Conservation (phyloP, 2,113 vertebrate species). For the Bubalus kerabau region DNA sequence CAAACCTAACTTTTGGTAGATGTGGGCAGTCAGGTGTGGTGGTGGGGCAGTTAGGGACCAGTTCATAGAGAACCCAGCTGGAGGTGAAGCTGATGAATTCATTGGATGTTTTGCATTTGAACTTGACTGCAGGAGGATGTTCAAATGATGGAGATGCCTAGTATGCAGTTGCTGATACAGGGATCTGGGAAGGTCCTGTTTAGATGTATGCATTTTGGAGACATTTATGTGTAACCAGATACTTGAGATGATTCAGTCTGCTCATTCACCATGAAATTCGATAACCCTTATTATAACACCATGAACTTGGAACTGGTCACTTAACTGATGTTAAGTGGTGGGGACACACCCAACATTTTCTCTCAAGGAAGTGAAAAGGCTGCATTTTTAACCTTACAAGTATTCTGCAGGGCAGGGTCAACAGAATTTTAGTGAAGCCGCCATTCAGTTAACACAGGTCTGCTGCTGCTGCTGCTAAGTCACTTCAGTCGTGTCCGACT, state of each 20-base stretch:
- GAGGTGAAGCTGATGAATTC: not conserved
- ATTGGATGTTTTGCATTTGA: not conserved
- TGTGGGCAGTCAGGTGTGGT: not conserved
- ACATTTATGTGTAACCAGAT: not conserved
- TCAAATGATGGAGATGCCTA: not conserved
- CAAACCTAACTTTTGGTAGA: not conserved
- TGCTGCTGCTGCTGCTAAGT: too few species aligned
- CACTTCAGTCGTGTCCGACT: too few species aligned
- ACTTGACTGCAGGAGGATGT: not conserved
- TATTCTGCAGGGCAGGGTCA: not conserved
- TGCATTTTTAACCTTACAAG: not conserved
- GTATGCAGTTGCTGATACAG: not conserved
- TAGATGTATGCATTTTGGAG: not conserved
- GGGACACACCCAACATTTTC: not conserved
- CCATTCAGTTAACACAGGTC: not conserved
- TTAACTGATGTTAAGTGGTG: not conserved
- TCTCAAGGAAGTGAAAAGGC: not conserved
- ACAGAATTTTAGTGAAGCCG: not conserved
- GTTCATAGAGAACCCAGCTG: not conserved
- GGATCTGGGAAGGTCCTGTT: not conserved
- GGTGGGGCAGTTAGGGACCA: not conserved
- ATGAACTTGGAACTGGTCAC: not conserved
- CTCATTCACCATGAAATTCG: not conserved
- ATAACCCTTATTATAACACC: not conserved
- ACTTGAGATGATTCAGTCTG: not conserved